A percentile compares a stretch with the other conserved stretches of the same genome.
Evolutionary conservation across 2,888 invertebrate genomes (phyloP).

Genomic region (Merodon equestris): DNA sequence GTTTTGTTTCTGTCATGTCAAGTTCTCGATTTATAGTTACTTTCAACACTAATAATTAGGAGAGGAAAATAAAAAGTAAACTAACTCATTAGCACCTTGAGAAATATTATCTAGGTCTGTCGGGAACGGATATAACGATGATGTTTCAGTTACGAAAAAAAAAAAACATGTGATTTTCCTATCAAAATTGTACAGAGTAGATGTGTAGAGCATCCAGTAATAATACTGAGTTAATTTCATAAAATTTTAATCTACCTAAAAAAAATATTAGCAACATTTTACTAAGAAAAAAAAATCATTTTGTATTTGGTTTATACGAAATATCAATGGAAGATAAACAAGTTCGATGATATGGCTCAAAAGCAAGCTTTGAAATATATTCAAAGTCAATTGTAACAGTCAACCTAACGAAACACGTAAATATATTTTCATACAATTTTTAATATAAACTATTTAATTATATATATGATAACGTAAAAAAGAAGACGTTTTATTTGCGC

Average conservation of each 20-base stretch:
- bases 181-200: too few species aligned
- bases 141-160: too few species aligned
- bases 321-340: conserved; percentile 42
- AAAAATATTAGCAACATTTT: conserved; percentile 24
- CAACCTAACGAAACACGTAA: background rate
- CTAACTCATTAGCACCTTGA: conserved; percentile 54
- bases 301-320: conserved; percentile 5
- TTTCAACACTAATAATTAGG: conserved; percentile 21
- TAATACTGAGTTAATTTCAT: too few species aligned
- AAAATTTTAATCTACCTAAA: too few species aligned
- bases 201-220: too few species aligned
- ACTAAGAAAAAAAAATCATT: conserved; percentile 2
- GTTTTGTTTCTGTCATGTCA: conserved; percentile 32
- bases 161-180: too few species aligned
- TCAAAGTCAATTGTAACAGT: conserved; percentile 24
- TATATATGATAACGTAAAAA: conserved; percentile 9
- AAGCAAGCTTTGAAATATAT: conserved; percentile 17
- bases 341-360: conserved; percentile 48
- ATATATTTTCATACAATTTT: too few species aligned
- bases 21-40: too few species aligned
- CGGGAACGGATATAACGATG: too few species aligned
- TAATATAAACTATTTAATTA: too few species aligned
- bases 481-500: conserved; percentile 21
- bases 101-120: too few species aligned
- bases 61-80: conserved; percentile 36